Evolutionary conservation across 2,888 invertebrate species (phyloP).

Genomic region (Teleogryllus oceanicus): DNA sequence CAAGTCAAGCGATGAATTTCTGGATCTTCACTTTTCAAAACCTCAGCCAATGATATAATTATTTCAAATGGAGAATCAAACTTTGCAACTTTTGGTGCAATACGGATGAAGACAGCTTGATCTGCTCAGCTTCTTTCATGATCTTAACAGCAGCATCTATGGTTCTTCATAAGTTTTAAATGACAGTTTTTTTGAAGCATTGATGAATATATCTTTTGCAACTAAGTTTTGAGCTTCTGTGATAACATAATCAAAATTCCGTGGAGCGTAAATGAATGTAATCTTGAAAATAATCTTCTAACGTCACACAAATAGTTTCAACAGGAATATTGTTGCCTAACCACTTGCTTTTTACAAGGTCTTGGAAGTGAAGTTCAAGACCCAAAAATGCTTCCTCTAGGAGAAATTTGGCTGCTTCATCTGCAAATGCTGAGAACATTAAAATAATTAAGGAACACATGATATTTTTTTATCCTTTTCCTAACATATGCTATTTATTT

Average conservation of each 20-base stretch:
- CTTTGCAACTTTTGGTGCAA: conserved; percentile 60
- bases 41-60: conserved; percentile 79
- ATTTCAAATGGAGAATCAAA: conserved; percentile 79
- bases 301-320: conserved; percentile 91
- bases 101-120: conserved; percentile 73
- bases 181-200: conserved; percentile 78
- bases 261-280: conserved; percentile 84
- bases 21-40: conserved; percentile 85
- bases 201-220: conserved; percentile 85
- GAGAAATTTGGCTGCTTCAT: conserved; percentile 74
- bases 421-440: conserved; percentile 50
- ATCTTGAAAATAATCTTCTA: conserved; percentile 91
- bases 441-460: background rate
- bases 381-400: conserved; percentile 93
- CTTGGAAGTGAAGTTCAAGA: conserved; percentile 83
- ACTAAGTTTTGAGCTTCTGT: conserved; percentile 81
- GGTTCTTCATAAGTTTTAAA: conserved; percentile 85
- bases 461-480: too few relatives aligned
- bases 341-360: conserved; percentile 88
- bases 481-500: conserved; percentile 27
- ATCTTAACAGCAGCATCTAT: conserved; percentile 78
- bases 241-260: conserved; percentile 84
- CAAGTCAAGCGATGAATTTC: conserved; percentile 87
- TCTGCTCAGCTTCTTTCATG: conserved; percentile 76
- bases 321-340: conserved; percentile 61